Percentiles rank a stretch among this genome's conserved stretches.
These are phyloP conservation scores for Papilio dardanus DNA, from an alignment of 1,140 invertebrate genomes.

Conservation along the genomic window DNA sequence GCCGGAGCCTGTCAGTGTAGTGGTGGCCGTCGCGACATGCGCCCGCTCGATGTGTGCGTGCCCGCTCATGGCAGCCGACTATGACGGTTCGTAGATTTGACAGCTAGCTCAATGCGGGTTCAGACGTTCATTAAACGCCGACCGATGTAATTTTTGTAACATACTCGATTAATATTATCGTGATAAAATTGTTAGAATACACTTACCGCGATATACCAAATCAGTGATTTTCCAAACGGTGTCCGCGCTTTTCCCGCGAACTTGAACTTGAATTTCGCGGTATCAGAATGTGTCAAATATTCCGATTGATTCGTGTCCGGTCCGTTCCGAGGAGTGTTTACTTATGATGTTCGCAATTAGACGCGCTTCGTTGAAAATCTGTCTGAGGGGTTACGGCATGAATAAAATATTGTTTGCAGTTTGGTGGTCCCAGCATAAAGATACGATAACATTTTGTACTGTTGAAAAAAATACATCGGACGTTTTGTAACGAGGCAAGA, in stretches of 20 bases:
- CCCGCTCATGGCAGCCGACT: slow-evolving; percentile 79
- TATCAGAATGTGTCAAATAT: slow-evolving; percentile 54
- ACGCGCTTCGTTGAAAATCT: slow-evolving; percentile 67
- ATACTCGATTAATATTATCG: slow-evolving; percentile 71
- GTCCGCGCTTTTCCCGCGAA: slow-evolving; percentile 65
- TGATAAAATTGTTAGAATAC: slow-evolving; percentile 52
- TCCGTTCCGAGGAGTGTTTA: slow-evolving; percentile 56
- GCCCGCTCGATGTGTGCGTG: slow-evolving; percentile 69
- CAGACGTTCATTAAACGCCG: slow-evolving; percentile 80
- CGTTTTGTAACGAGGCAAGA: slow-evolving; percentile 51
- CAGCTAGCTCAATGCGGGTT: slow-evolving; percentile 82
- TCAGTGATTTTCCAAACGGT: slow-evolving; percentile 40
- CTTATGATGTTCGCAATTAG: slow-evolving; percentile 78
- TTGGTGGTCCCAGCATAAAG: slow-evolving; percentile 63
- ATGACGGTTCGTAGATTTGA: slow-evolving; percentile 82
- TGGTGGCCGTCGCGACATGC: slow-evolving; percentile 66
- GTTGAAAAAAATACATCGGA: slow-evolving; percentile 63
- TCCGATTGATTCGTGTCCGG: slow-evolving; percentile 74
- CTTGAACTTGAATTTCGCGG: slow-evolving; percentile 59
- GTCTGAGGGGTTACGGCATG: slow-evolving; percentile 68
- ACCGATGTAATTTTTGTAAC: slow-evolving; percentile 76
- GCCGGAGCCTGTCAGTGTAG: slow-evolving; percentile 76
- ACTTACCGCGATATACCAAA: neutral
- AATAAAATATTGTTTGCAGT: slow-evolving; percentile 71
- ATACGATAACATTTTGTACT: slow-evolving; percentile 54